Evolutionary conservation across 1,140 invertebrate species (phyloP).

Genomic region (Drosophila tristis): DNA sequence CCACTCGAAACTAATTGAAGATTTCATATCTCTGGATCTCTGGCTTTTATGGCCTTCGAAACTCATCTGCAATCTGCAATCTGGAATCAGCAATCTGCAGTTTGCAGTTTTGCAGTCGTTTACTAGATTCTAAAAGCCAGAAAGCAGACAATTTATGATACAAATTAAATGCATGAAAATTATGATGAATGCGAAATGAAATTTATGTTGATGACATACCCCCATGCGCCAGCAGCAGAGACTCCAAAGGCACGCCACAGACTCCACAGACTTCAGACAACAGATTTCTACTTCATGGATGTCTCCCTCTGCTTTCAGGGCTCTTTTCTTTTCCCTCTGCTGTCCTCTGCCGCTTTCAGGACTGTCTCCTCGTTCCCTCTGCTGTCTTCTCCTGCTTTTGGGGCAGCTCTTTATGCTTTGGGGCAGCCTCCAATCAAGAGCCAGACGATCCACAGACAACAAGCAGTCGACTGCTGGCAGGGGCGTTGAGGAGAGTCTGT

Average conservation of each 20-base stretch:
- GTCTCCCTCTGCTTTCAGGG: constrained; percentile 4
- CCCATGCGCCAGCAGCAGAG: constrained; percentile 18
- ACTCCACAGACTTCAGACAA: no score
- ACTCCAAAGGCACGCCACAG: not conserved
- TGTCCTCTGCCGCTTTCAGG: not conserved
- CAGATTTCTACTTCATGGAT: no score
- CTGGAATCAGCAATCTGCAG: no score
- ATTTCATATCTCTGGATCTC: constrained; percentile 39
- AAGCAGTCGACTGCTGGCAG: constrained; percentile 13
- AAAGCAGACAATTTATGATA: constrained; percentile 70
- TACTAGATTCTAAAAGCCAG: constrained; percentile 28
- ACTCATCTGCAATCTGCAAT: constrained; percentile 39
- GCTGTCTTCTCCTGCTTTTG: constrained; percentile 3
- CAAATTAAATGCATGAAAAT: constrained; percentile 81
- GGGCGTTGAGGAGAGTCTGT: constrained; percentile 23
- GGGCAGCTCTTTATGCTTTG: constrained; percentile 33
- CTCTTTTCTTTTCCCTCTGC: constrained; percentile 1
- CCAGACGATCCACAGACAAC: constrained; percentile 67
- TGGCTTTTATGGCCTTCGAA: constrained; percentile 32
- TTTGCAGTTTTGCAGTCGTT: constrained; percentile 13
- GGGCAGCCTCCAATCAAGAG: constrained; percentile 53
- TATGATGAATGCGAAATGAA: constrained; percentile 79
- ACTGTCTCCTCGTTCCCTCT: no score
- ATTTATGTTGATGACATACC: constrained; percentile 81
- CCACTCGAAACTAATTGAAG: constrained; percentile 47